Evolutionary conservation across 2,113 vertebrate genomes (phyloP).

Genomic region (Lepus europaeus): DNA sequence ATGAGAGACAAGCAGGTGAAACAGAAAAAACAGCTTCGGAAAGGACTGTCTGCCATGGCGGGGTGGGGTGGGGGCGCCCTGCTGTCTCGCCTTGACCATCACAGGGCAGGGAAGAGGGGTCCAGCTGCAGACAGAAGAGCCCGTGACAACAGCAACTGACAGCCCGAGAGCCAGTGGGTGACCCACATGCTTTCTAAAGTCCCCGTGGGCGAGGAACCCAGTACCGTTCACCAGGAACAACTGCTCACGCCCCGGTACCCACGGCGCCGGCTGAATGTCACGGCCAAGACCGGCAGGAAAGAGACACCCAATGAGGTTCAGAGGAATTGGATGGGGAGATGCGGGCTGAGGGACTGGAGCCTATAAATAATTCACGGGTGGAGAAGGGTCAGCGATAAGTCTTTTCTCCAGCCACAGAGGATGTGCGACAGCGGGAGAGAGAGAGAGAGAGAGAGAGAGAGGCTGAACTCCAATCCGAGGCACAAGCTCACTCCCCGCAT

Average conservation of each 20-base stretch:
- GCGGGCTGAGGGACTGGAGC: neutral
- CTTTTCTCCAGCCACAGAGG: neutral
- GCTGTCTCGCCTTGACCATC: neutral
- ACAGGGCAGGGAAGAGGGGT: neutral
- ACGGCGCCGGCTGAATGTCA: neutral
- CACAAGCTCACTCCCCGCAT: no score
- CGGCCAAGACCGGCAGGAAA: neutral
- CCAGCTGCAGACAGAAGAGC: neutral
- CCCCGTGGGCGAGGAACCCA: neutral
- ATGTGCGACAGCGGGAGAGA: neutral
- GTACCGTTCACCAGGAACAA: neutral
- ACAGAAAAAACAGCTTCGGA: neutral
- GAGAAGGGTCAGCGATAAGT: neutral
- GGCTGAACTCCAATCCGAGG: no score
- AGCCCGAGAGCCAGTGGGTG: neutral
- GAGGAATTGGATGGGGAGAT: neutral
- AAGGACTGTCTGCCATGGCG: neutral
- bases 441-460: no score
- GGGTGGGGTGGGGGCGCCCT: neutral
- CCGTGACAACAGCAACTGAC: neutral
- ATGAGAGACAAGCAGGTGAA: neutral
- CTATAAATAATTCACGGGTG: neutral
- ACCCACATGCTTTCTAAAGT: neutral
- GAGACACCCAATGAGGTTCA: neutral
- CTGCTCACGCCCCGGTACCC: neutral